Base-by-base conservation (phyloP, 2,113 vertebrate genomes). In the Maccullochella peelii region DNA sequence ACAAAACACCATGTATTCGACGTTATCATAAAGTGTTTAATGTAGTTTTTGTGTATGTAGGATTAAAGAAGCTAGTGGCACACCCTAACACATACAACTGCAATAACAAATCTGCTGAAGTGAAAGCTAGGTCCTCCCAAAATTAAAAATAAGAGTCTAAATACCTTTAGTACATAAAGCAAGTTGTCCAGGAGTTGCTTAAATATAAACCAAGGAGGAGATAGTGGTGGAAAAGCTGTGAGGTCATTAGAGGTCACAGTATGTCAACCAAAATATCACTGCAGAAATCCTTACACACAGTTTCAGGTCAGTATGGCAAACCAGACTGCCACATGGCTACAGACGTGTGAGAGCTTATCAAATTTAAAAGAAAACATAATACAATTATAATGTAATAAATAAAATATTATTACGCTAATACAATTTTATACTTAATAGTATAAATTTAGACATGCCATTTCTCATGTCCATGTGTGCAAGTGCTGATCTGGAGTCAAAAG, bases 231-330 rank as follows among this genome's bases (percentile, higher is more conserved):
- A 4, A 79, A 50, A 77, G 66, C 27, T 12, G n/a, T 44, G 49
- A 69, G 80, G 83, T 83, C 71, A 76, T 55, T 69, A 20, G 80
- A 86, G 82, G 87, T 83, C 76, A 75, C 11, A 67, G 58, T 1
- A 6, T 6, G 12, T 30, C 12, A 74, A 57, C 68, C 68, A 79
- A 82, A 79, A 85, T 71, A 58, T 49, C 38, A n/a, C 15, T 18
- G 0, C 16, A 81, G 47, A 42, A 76, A 47, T 71, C 27, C 50
- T 79, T 20, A 69, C 9, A 33, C n/a, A 70, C 40, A 30, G 62
- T 62, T 73, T 62, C 15, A 75, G n/a, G 59, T 77, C 47, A 73
- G 18, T 68, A 7, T 77, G 61, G 59, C 42, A 72, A 50, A 33
- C 27, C 27, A n/a, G 9, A 8, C 21, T 11, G 21, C 49, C 20